phyloP scores from a whole-genome alignment of 2,797 vertebrate genomes.

The Molossus molossus region DNA sequence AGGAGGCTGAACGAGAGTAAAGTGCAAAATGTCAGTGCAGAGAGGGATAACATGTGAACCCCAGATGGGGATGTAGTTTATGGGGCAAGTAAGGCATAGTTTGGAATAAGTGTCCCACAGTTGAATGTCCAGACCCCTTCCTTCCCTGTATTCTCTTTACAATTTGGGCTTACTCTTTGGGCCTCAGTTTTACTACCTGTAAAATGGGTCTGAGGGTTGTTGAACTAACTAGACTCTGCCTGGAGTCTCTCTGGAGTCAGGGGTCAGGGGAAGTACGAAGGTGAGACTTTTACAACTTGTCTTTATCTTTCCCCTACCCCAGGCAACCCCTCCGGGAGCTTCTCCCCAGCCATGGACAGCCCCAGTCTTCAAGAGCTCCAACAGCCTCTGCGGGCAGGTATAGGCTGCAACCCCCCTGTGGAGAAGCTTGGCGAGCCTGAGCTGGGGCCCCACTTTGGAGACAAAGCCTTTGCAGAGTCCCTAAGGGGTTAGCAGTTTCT shows the following conservation, averaged over 20 bases:
- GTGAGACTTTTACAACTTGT: neutral
- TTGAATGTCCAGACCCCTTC: neutral
- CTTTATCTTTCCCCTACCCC: constrained; percentile 26
- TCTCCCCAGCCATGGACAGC: constrained; percentile 62
- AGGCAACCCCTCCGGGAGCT: neutral
- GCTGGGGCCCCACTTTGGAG: constrained; percentile 86
- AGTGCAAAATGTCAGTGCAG: constrained; percentile 29
- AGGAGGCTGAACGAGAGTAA: neutral
- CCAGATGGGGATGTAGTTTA: neutral
- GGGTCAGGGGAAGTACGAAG: neutral
- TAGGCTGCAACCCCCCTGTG: neutral
- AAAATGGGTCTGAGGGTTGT: neutral
- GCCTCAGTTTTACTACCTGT: constrained; percentile 38
- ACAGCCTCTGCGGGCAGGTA: constrained; percentile 91
- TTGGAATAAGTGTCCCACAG: constrained; percentile 24
- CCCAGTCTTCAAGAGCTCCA: constrained; percentile 87
- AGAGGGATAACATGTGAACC: neutral
- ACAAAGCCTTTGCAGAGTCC: constrained; percentile 90
- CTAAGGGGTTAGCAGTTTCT: constrained; percentile 88
- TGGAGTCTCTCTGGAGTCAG: neutral
- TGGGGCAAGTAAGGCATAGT: neutral
- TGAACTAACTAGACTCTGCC: neutral
- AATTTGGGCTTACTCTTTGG: neutral
- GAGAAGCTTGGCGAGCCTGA: constrained; percentile 78
- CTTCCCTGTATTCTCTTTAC: neutral